Percentiles rank a stretch among this genome's conserved stretches.
Conservation (phyloP, 2,113 vertebrate species). For the Colaptes auratus region DNA sequence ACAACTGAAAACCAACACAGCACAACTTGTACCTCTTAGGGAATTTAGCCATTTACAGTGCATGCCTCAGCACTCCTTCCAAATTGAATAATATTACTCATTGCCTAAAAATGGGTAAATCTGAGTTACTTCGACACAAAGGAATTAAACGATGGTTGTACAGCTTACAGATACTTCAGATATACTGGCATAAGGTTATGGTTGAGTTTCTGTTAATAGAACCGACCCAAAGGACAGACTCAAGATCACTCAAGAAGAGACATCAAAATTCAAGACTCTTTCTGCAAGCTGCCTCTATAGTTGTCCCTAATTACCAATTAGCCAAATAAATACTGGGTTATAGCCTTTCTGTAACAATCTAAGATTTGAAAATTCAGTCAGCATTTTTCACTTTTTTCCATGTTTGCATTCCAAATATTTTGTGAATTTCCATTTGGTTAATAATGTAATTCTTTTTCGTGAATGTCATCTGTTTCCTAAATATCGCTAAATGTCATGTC, state of each 20-base stretch:
- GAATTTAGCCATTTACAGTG: neutral
- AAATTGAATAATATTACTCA: neutral
- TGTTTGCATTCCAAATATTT: neutral
- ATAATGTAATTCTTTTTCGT: neutral
- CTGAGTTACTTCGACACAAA: neutral
- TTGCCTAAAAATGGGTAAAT: neutral
- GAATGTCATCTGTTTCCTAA: conserved; percentile 15
- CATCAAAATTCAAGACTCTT: neutral
- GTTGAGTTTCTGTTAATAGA: neutral
- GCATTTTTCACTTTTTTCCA: neutral
- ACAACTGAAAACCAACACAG: neutral
- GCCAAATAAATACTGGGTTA: neutral
- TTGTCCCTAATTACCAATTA: neutral
- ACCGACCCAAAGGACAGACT: neutral
- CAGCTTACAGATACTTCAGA: neutral
- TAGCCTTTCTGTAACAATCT: neutral
- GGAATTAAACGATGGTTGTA: neutral
- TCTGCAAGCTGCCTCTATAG: neutral
- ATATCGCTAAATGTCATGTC: conserved; percentile 18
- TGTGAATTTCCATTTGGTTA: neutral
- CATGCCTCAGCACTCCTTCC: neutral
- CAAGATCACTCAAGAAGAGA: neutral
- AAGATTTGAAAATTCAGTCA: neutral
- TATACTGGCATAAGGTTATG: neutral
- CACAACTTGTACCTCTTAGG: neutral